Evolutionary conservation across 1,140 invertebrate species (phyloP), one percentile per base, ranked within the genome.

Genomic region (Pogonomyrmex barbatus): DNA sequence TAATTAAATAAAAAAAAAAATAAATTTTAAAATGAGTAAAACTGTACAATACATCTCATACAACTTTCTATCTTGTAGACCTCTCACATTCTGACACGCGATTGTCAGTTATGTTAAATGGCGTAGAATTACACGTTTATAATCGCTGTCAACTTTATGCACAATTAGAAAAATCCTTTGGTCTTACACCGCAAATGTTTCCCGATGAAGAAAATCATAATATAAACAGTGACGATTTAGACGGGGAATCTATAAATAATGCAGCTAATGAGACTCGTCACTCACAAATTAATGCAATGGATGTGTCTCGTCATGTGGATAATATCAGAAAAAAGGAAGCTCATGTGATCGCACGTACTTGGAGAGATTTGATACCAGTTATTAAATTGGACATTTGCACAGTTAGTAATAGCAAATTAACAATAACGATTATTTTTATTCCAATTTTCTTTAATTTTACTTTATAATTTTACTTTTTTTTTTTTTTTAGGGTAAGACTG

Each of bases 301-400:
- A 94, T 65, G 94, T 95, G 30, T 94, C 94, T 2, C 91, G 94
- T 83, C 94, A 92, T 45, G 93, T 95, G 17, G 93, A 95, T 76
- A 95, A 93, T 81, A 95, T 95, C 76, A 92, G 95, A 33, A 93
- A 92, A 79, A 93, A 94, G 73, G 94, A 95, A 75, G 94, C 94
- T 78, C 94, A 95, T 42, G 97, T 97, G 50, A 97, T 97, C 94
- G 97, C 97, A 0, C 96, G 97, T 89, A 98, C 98, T 3, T 99
- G 99, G 98, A 96, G 99, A 90, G 98, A 99, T 96, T 96, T 99
- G 67, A 98, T 99, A 92, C 99, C 99, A 67, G 98, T 99, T 42
- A 99, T 99, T 79, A 99, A 99, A 96, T 96, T 99, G 62, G 98
- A 99, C 93, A 96, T 99, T 63, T 98, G 97, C 82, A 97, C 97